Percentiles rank a stretch among this genome's conserved stretches.
phyloP scores from a whole-genome alignment of 1,140 invertebrate genomes.

The Apis dorsata region DNA sequence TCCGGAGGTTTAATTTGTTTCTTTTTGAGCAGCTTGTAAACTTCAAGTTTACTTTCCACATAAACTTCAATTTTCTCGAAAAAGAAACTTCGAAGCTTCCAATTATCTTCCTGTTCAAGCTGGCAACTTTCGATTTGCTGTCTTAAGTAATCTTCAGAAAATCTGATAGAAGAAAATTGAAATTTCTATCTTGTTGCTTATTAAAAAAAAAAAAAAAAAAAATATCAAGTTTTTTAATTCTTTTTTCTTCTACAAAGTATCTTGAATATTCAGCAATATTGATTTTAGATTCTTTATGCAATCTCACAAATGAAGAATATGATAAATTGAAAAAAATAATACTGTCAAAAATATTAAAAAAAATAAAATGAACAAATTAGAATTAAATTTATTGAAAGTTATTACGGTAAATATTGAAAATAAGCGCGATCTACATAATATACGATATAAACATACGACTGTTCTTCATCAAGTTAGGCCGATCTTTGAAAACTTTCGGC shows the following conservation, averaged over 20 bases:
- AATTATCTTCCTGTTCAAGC: constrained; percentile 6
- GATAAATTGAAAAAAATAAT: neutral
- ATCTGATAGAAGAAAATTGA: neutral
- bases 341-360: neutral
- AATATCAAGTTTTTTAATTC: neutral
- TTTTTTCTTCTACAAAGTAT: neutral
- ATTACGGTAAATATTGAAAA: no score
- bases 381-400: no score
- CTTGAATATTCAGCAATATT: neutral
- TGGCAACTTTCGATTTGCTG: constrained; percentile 8
- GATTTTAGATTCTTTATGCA: neutral
- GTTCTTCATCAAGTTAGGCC: no score
- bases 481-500: no score
- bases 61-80: neutral
- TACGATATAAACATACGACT: no score
- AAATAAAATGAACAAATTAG: neutral
- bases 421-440: no score
- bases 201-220: neutral
- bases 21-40: neutral
- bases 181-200: neutral
- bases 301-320: neutral
- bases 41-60: neutral
- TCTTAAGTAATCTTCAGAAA: constrained; percentile 7
- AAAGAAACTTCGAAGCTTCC: neutral
- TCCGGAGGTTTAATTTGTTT: neutral